Evolutionary conservation across 2,888 invertebrate species (phyloP).

Genomic region (Esperia sulphurella): DNA sequence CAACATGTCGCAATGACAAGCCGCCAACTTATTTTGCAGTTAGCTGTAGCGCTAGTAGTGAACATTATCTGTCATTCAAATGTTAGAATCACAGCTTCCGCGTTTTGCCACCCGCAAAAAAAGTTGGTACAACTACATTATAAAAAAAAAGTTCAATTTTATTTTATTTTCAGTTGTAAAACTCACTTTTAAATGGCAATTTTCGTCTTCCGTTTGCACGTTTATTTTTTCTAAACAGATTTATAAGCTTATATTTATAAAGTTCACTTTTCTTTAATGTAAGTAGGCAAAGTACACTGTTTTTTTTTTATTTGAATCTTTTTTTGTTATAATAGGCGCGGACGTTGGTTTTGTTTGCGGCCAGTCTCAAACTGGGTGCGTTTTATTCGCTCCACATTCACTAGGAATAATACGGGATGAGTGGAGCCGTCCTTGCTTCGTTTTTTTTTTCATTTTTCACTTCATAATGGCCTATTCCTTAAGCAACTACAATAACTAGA

Average conservation of each 20-base stretch:
- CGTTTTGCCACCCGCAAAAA: too few relatives aligned
- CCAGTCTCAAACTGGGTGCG: conserved; percentile 52
- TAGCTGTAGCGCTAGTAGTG: too few relatives aligned
- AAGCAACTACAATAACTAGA: too few relatives aligned
- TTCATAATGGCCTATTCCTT: too few relatives aligned
- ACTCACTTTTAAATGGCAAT: neutral
- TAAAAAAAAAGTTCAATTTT: neutral
- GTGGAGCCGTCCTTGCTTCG: conserved; percentile 21
- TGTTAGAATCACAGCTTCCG: too few relatives aligned
- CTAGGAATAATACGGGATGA: conserved; percentile 17
- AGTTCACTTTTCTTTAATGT: neutral
- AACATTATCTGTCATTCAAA: too few relatives aligned
- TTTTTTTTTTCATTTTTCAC: too few relatives aligned
- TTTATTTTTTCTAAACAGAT: neutral
- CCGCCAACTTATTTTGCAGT: too few relatives aligned
- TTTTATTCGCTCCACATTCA: conserved; percentile 47
- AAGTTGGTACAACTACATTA: neutral
- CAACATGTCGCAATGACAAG: conserved; percentile 3
- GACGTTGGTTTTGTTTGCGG: conserved; percentile 51
- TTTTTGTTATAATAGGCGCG: conserved; percentile 18
- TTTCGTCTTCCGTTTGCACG: neutral
- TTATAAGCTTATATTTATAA: too few relatives aligned
- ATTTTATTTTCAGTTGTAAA: neutral
- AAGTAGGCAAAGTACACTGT: neutral
- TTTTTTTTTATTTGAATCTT: neutral